Conservation (phyloP, 2,113 vertebrate genomes). For the Murina feae region DNA sequence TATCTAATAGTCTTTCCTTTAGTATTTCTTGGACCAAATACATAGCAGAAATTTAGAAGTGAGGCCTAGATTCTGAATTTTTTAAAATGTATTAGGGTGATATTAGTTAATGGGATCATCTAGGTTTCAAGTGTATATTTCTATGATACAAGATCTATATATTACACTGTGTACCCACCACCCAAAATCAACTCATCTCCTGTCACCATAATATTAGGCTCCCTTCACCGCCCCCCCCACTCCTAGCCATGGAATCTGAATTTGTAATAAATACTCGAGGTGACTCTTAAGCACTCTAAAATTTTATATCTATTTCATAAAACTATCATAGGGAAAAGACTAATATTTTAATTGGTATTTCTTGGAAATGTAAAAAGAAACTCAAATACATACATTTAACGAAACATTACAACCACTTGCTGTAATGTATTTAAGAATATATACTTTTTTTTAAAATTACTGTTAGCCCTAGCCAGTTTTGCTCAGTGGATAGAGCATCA, state of each 20-base stretch:
- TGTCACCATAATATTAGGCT: too few species aligned
- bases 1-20: not conserved
- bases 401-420: conserved; percentile 6
- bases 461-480: not conserved
- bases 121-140: too few species aligned
- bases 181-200: too few species aligned
- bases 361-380: conserved; percentile 1
- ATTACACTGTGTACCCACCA: too few species aligned
- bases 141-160: too few species aligned
- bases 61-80: not conserved
- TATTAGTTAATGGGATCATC: too few species aligned
- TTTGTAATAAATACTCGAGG: not conserved
- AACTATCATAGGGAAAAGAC: not conserved
- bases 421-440: not conserved
- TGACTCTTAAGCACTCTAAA: not conserved
- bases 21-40: not conserved
- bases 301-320: not conserved
- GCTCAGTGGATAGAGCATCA: too few species aligned
- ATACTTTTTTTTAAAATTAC: not conserved
- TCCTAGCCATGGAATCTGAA: not conserved
- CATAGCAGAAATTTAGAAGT: not conserved
- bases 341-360: not conserved
- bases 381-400: not conserved
- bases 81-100: not conserved
- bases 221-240: too few species aligned